Percentiles rank a stretch among this genome's conserved stretches.
These are phyloP conservation scores for Hybos culiciformis DNA, from an alignment of 2,888 invertebrate species.

Conservation along the genomic window DNA sequence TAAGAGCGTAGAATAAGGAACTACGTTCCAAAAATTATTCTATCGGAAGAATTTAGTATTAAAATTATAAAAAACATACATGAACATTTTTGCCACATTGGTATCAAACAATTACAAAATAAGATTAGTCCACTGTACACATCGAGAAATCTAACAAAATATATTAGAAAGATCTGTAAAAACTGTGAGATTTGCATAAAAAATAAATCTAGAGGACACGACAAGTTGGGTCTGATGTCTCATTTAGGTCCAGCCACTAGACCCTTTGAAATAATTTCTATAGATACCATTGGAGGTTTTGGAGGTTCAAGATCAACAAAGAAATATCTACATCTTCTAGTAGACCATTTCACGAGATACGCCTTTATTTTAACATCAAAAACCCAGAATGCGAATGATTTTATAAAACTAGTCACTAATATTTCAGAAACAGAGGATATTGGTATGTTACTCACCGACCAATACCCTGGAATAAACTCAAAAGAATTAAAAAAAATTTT, in stretches of 20 bases:
- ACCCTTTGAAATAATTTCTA: constrained; percentile 19
- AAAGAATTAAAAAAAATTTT: too few relatives aligned
- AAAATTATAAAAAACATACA: constrained; percentile 4
- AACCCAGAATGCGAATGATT: constrained; percentile 19
- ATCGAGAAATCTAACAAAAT: constrained; percentile 9
- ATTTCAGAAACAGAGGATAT: too few relatives aligned
- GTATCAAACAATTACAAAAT: constrained; percentile 10
- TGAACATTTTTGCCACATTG: background rate
- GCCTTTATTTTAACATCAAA: constrained; percentile 21
- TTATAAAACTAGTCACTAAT: constrained; percentile 18
- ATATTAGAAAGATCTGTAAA: constrained; percentile 9
- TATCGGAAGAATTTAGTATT: constrained; percentile 4
- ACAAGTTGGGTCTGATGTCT: too few relatives aligned
- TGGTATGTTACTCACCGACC: constrained; percentile 20
- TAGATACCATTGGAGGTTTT: constrained; percentile 20
- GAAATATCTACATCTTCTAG: constrained; percentile 22
- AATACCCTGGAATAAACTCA: too few relatives aligned
- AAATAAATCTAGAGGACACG: constrained; percentile 12
- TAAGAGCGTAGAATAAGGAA: too few relatives aligned
- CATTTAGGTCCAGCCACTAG: constrained; percentile 5
- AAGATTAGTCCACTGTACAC: constrained; percentile 13
- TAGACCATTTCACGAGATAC: too few relatives aligned
- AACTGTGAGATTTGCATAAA: constrained; percentile 12
- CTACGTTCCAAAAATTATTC: too few relatives aligned
- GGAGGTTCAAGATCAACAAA: constrained; percentile 22